Conservation (phyloP, 2,797 vertebrate species). For the Sebastes cheni region DNA sequence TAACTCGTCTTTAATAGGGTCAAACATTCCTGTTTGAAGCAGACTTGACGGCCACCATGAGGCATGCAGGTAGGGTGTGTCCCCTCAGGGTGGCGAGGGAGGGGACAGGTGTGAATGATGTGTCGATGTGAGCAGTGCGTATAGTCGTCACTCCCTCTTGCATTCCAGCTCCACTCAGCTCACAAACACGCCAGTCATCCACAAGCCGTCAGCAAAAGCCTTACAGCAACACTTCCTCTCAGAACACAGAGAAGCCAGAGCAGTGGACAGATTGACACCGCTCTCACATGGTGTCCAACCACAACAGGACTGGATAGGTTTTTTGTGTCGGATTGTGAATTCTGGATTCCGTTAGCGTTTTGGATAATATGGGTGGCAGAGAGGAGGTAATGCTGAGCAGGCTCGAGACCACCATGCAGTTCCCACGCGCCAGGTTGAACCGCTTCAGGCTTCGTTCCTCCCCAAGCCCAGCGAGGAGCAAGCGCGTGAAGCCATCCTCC, state of each 20-base stretch:
- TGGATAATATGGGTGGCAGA: slow-evolving; percentile 74
- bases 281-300: slow-evolving; percentile 27
- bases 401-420: slow-evolving; percentile 49
- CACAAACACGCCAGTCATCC: slow-evolving; percentile 16
- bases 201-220: not conserved
- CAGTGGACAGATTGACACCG: slow-evolving; percentile 24
- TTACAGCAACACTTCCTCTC: slow-evolving; percentile 9
- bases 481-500: slow-evolving; percentile 1
- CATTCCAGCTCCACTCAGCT: slow-evolving; percentile 53
- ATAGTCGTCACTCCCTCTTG: slow-evolving; percentile 35
- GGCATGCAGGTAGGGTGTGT: slow-evolving; percentile 40
- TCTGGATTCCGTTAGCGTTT: slow-evolving; percentile 37
- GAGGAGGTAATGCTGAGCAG: slow-evolving; percentile 59
- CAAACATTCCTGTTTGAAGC: slow-evolving; percentile 23
- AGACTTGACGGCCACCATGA: not conserved
- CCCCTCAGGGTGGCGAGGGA: slow-evolving; percentile 32
- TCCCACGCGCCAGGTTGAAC: slow-evolving; percentile 38
- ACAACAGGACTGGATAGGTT: slow-evolving; percentile 27
- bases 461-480: not conserved
- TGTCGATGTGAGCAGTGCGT: slow-evolving; percentile 5
- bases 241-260: slow-evolving; percentile 14
- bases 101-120: slow-evolving; percentile 67
- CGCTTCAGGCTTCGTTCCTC: slow-evolving; percentile 45
- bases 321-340: slow-evolving; percentile 41
- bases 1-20: not conserved